These are phyloP conservation scores for Phyllostomus discolor DNA, from an alignment of 2,113 vertebrate species.

Conservation along the genomic window DNA sequence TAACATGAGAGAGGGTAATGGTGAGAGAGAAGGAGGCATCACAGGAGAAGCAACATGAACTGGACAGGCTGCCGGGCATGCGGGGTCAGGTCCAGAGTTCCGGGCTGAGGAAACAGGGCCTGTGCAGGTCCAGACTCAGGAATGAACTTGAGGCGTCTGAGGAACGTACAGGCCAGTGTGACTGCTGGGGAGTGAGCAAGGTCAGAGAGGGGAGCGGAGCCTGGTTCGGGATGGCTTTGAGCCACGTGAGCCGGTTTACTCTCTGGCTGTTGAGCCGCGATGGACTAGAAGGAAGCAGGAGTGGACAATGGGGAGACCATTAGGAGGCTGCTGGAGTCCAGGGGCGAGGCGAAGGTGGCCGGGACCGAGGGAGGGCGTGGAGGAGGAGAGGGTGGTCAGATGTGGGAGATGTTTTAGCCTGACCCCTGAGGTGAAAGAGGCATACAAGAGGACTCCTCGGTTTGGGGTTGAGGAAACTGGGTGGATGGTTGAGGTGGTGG, in stretches of 20 bases:
- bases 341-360: too few species aligned
- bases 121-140: neutral
- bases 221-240: neutral
- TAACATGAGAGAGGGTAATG: neutral
- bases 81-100: neutral
- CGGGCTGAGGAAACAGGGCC: slow-evolving; percentile 16
- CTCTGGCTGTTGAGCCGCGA: neutral
- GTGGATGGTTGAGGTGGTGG: neutral
- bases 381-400: neutral
- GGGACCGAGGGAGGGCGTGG: too few species aligned
- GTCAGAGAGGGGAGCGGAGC: neutral
- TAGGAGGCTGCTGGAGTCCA: neutral
- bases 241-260: rapidly evolving
- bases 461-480: neutral
- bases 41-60: neutral
- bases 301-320: neutral
- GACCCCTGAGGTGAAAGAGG: neutral
- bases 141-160: neutral
- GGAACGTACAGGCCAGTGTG: neutral
- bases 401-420: neutral
- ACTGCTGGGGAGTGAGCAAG: neutral
- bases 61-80: neutral
- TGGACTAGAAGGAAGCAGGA: neutral
- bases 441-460: neutral
- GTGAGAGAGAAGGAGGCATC: neutral